Conservation (phyloP, 2,888 invertebrate species). For the Liposcelis brunnea region DNA sequence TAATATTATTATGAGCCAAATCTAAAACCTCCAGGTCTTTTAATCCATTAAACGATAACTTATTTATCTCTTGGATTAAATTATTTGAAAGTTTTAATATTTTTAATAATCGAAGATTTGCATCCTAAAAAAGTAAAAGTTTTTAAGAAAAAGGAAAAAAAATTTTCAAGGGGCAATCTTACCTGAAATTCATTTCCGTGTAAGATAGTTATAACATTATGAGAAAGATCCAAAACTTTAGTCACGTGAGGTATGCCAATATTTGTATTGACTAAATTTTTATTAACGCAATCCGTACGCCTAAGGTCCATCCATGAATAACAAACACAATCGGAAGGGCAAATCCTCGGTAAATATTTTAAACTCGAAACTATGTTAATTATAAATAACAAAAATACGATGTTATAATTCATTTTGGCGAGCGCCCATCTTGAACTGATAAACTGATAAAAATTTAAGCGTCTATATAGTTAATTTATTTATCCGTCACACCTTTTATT, state of each 20-base stretch:
- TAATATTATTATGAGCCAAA: not conserved
- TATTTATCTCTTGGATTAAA: not conserved
- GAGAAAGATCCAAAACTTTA: not conserved
- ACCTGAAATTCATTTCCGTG: slow-evolving; percentile 1
- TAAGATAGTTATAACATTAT: not conserved
- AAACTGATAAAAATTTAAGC: too few species aligned
- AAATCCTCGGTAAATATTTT: too few species aligned
- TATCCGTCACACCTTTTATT: too few species aligned
- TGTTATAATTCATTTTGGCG: too few species aligned
- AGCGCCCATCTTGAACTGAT: too few species aligned
- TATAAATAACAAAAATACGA: too few species aligned
- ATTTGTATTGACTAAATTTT: not conserved
- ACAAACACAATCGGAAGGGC: too few species aligned
- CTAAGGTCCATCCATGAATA: too few species aligned
- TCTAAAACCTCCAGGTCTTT: not conserved
- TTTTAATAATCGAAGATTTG: not conserved
- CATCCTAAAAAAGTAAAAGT: not conserved
- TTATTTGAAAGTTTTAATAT: not conserved
- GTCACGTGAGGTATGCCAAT: not conserved
- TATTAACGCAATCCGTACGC: not conserved
- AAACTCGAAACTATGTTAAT: too few species aligned
- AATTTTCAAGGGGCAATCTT: not conserved
- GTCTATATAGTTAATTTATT: too few species aligned
- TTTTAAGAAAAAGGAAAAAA: not conserved
- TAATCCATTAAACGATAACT: not conserved